Evolutionary conservation across 2,113 vertebrate species (phyloP), one percentile per base, ranked within the genome.

Genomic region (Lota lota): DNA sequence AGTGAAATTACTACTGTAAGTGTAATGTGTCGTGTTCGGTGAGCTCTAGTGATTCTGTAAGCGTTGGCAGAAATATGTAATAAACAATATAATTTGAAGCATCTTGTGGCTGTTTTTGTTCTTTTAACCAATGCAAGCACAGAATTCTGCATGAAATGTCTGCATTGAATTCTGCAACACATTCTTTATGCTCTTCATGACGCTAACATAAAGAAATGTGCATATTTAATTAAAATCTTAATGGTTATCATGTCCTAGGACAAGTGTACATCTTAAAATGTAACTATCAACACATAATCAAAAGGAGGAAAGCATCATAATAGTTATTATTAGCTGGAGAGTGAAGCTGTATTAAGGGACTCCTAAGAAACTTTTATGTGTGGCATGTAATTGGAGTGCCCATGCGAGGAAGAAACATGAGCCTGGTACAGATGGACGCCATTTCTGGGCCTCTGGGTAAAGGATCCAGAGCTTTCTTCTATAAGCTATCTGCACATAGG

Each of bases 61-160:
- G 70, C 66, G 75, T 73, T 85, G 84, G 88, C 82, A 83, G 76
- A 87, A 78, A 85, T 65, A 62, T 81, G 61, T 75, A 92, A 90
- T 90, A 93, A 93, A 92, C 69, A 69, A 80, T 84, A 84, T 82
- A 85, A 80, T 84, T 85, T 89, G 24, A 88, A 88, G 78, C 28
- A 16, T 66, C 28, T 56, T 68, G 47, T 79, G 2, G 8, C 40
- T 28, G 3, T 33, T 33, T 33, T 33, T 33, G 7, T 33, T 47
- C 10, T 12, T 11, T 47, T 47, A 14, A 47, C 8, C 40, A 10
- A 47, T 47, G 40, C 40, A 47, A 12, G 10, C 40, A 47, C 8
- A 10, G 8, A 47, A 47, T 47, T 47, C 6, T 40, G 36, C 36
- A 40, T 5, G 36, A 10, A 40, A 40, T 40, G 36, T 40, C 11